Evolutionary conservation across 37 sponge, comb jelly and placozoan genomes (phyloP).

Genomic region (Sycon ciliatum): DNA sequence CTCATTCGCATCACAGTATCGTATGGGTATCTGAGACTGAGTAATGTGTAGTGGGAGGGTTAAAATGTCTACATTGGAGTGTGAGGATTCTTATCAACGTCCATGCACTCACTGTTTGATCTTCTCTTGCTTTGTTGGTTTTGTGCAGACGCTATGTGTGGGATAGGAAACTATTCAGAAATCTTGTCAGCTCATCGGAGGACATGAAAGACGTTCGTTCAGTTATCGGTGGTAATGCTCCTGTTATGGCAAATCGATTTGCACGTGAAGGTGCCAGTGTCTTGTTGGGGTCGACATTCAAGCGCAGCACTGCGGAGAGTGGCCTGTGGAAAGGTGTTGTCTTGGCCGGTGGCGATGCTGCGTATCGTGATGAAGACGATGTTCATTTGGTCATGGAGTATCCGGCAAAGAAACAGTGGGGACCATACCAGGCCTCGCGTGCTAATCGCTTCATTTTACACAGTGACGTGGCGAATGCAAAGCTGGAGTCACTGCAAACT

Average conservation of each 20-base stretch:
- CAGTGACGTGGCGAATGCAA: slow-evolving; percentile 53
- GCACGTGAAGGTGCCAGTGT: slow-evolving; percentile 63
- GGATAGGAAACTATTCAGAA: slow-evolving; percentile 16
- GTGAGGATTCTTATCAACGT: not conserved
- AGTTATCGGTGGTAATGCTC: slow-evolving; percentile 64
- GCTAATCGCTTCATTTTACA: slow-evolving; percentile 66
- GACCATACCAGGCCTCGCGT: slow-evolving; percentile 37
- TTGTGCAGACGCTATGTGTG: slow-evolving; percentile 35
- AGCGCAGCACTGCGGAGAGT: not conserved
- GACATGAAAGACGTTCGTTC: not conserved
- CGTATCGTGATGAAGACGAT: slow-evolving; percentile 14
- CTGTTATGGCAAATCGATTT: slow-evolving; percentile 61
- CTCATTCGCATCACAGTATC: no score
- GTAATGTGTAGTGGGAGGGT: not conserved
- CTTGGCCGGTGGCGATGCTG: not conserved
- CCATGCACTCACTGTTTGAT: no score
- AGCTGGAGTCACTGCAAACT: slow-evolving; percentile 41
- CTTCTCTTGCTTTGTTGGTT: not conserved
- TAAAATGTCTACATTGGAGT: not conserved
- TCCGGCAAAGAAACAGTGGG: slow-evolving; percentile 47
- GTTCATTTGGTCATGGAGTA: slow-evolving; percentile 65
- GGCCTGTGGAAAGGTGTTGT: slow-evolving; percentile 18
- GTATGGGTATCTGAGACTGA: no score
- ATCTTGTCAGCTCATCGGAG: slow-evolving; percentile 15
- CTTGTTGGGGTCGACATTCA: slow-evolving; percentile 44